A percentile compares a stretch with the other conserved stretches of the same genome.
Evolutionary conservation across 1,140 invertebrate species (phyloP).

Genomic region (Diorhabda elongata): DNA sequence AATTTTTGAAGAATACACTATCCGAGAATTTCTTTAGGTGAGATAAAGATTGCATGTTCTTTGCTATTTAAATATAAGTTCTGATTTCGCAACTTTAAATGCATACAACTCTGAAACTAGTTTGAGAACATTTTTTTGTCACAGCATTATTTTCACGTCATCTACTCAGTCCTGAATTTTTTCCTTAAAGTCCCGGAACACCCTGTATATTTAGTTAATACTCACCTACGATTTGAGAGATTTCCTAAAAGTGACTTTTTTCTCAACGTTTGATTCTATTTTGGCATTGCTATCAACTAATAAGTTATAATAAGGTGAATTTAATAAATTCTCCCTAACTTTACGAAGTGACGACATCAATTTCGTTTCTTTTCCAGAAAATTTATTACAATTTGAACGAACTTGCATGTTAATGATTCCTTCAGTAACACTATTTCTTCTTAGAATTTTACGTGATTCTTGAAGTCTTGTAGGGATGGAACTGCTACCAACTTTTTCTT

Average conservation of each 20-base stretch:
- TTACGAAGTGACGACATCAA: constrained; percentile 15
- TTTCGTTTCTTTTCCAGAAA: constrained; percentile 7
- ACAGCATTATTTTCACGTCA: no score
- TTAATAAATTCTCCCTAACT: constrained; percentile 12
- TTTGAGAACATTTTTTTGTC: no score
- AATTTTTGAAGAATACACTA: no score
- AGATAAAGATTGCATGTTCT: no score
- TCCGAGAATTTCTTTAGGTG: no score
- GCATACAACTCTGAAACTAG: no score
- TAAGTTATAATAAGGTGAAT: constrained; percentile 8
- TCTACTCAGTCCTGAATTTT: no score
- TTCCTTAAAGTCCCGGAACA: no score
- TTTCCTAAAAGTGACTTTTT: neutral
- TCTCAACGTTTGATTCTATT: neutral
- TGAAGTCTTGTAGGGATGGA: neutral
- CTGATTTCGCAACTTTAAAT: no score
- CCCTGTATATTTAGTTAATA: neutral
- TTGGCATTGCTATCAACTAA: constrained; percentile 9
- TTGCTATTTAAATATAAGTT: no score
- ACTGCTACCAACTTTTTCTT: neutral
- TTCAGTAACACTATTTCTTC: constrained; percentile 11
- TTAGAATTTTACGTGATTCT: neutral
- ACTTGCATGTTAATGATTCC: neutral
- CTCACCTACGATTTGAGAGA: neutral
- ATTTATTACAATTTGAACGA: constrained; percentile 3